These are phyloP conservation scores for Diuraphis noxia DNA, from an alignment of 1,140 invertebrate species.

Conservation along the genomic window DNA sequence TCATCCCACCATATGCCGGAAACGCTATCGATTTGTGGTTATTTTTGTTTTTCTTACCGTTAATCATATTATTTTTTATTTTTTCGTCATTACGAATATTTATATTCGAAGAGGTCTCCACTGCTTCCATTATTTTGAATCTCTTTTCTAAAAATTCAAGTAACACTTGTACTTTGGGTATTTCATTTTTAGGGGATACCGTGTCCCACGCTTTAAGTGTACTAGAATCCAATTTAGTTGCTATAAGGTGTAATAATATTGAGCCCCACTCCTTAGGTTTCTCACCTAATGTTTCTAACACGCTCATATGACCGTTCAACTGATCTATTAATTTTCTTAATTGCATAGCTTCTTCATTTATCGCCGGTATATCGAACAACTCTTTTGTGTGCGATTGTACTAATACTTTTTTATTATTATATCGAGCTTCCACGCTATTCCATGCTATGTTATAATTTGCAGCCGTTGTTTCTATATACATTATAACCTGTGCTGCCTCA, in stretches of 20 bases:
- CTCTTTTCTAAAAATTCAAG: not conserved
- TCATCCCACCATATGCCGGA: too few relatives aligned
- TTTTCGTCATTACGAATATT: not conserved
- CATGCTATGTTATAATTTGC: not conserved
- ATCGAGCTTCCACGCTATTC: not conserved
- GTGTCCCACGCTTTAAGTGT: slow-evolving; percentile 4
- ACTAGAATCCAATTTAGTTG: not conserved
- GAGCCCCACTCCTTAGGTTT: not conserved
- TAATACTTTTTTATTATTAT: not conserved
- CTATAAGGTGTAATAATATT: not conserved
- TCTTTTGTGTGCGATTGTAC: not conserved
- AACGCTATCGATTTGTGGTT: not conserved
- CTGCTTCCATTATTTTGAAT: not conserved
- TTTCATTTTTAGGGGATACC: not conserved
- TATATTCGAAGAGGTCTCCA: not conserved
- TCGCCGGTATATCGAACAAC: not conserved
- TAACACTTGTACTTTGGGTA: not conserved
- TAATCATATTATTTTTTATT: too few relatives aligned
- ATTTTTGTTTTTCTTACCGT: not conserved
- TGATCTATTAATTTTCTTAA: not conserved
- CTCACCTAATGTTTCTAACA: not conserved
- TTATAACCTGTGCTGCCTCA: not conserved
- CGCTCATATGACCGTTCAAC: not conserved
- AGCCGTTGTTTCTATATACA: not conserved
- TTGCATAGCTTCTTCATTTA: not conserved